A percentile compares a stretch with the other conserved stretches of the same genome.
Conservation (phyloP, 1,140 invertebrate species). For the Grapholita molesta region DNA sequence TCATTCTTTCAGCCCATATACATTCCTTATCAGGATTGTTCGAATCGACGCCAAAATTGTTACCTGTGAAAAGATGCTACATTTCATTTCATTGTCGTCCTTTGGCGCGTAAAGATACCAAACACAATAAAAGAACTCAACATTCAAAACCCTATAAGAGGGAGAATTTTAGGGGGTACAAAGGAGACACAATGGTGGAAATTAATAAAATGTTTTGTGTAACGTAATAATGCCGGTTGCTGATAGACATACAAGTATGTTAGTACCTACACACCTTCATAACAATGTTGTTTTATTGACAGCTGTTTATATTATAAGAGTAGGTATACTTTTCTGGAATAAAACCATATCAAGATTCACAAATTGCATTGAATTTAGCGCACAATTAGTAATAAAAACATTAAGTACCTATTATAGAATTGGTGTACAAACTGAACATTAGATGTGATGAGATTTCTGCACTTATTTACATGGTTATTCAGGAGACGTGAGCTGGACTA, state of each 20-base stretch:
- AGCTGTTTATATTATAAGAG: no score
- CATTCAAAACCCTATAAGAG: background rate
- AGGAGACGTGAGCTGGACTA: no score
- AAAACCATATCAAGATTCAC: background rate
- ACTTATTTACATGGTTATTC: no score
- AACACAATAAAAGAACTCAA: constrained; percentile 10
- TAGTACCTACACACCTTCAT: no score
- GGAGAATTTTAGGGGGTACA: background rate
- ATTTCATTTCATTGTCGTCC: constrained; percentile 15
- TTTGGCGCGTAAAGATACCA: constrained; percentile 9
- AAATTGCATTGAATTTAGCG: no score
- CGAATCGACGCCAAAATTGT: constrained; percentile 12
- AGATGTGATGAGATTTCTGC: no score
- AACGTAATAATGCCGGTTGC: background rate
- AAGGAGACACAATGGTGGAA: background rate
- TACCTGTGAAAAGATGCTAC: constrained; percentile 16
- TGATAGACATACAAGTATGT: background rate
- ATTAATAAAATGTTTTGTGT: constrained; percentile 1
- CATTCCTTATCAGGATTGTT: background rate
- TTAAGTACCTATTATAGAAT: no score
- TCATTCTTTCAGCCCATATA: constrained; percentile 1
- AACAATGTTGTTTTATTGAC: no score
- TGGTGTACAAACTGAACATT: no score
- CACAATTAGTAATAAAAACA: no score
- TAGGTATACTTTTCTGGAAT: no score